Base-by-base conservation (phyloP, 2,113 vertebrate species). In the Lamprotornis superbus region DNA sequence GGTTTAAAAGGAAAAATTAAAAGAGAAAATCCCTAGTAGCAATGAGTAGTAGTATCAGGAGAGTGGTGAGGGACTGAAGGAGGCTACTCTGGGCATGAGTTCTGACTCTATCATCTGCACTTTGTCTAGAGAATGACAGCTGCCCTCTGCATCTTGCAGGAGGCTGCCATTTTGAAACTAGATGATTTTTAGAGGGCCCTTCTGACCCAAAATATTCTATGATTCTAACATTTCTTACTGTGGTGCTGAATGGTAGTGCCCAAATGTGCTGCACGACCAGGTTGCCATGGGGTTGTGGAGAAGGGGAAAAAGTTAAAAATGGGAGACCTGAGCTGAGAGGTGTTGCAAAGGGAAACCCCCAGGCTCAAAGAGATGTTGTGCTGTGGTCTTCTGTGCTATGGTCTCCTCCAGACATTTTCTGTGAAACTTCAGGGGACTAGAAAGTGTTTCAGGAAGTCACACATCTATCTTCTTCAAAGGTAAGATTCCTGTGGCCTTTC, bases 201-300 rank as follows among this genome's bases (percentile, higher is more conserved):
- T 44, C 37, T 63, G 28, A 44, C 28, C 37, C 39, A 71, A 84
- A 30, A 11, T 8, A 11, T 64, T 44, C 37, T 44, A 2, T 70
- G 42, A 44, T 37, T 78, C 23, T 30, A 20, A 22, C 5, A 2
- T 28, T 71, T 88, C 39, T 49, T 55, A 16, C 24, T 40, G 15
- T 13, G 46, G 5, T 14, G 5, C 11, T 65, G 59, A 57, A 39
- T 39, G 19, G 37, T 52, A 14, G 9, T 39, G 47, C n/a, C 20
- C 52, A 5, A 52, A 0, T 8, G 10, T 67, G n/a, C 47, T 0
- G 1, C 9, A 40, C 55, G 46, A 22, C 73, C 37, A 11, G 0
- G 1, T 18, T 42, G 15, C 12, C 3, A 0, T 10, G 11, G 27
- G 24, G 18, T 2, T 33, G 19, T 69, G 64, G 31, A 75, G 74